A percentile compares a stretch with the other conserved stretches of the same genome.
Conservation (phyloP, 2,113 vertebrate genomes). For the Acrocephalus arundinaceus region DNA sequence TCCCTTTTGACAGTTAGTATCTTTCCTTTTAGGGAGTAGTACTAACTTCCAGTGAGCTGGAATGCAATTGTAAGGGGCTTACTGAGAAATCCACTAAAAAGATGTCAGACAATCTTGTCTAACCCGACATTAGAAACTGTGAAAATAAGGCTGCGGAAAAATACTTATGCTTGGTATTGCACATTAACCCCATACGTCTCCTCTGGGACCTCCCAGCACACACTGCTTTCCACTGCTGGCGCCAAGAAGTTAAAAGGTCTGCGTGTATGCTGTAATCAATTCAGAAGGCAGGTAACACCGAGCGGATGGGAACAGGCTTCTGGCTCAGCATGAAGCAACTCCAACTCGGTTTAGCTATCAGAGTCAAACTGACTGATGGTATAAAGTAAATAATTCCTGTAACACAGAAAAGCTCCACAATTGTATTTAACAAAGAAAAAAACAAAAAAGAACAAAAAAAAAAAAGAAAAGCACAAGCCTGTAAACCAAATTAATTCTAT, state of each 20-base stretch:
- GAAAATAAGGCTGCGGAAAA: constrained; percentile 27
- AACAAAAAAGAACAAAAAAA: background rate
- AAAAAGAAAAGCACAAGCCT: background rate
- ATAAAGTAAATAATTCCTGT: background rate
- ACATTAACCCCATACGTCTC: constrained; percentile 15
- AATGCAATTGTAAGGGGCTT: background rate
- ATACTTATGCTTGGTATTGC: background rate
- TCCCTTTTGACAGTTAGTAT: background rate
- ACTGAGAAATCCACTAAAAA: constrained; percentile 20
- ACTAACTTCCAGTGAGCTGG: background rate
- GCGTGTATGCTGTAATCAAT: constrained; percentile 42
- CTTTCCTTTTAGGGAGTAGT: background rate
- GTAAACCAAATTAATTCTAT: background rate
- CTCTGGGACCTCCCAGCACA: constrained; percentile 34
- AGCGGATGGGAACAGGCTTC: background rate
- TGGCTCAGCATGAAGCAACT: background rate
- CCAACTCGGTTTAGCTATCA: background rate
- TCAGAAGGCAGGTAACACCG: constrained; percentile 11
- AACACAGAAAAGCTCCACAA: background rate
- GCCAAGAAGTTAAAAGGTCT: constrained; percentile 64
- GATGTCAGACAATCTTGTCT: background rate
- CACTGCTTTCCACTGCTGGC: constrained; percentile 22
- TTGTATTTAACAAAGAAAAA: background rate
- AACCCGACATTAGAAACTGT: background rate
- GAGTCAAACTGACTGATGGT: background rate